These are phyloP conservation scores for Hydrotaea cyrtoneurina DNA, from an alignment of 2,888 invertebrate genomes.

Conservation along the genomic window DNA sequence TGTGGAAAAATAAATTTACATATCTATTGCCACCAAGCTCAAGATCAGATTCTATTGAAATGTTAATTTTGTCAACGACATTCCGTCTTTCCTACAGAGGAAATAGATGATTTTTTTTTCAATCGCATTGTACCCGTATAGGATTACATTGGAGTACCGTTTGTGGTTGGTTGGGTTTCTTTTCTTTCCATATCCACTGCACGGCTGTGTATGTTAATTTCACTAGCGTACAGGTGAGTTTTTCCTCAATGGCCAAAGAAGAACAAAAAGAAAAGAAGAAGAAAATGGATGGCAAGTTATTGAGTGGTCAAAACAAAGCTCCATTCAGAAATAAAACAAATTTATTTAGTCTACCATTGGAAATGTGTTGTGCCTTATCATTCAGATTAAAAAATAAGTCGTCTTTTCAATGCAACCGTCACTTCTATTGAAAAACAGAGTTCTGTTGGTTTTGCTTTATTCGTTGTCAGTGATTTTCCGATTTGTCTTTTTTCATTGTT, in stretches of 20 bases:
- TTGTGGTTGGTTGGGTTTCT: conserved; percentile 10
- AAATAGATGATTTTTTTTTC: conserved; percentile 13
- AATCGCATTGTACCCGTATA: not conserved
- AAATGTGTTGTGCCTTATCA: not conserved
- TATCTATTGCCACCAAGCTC: not conserved
- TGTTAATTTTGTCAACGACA: conserved; percentile 5
- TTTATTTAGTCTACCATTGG: conserved; percentile 20
- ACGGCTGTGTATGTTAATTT: conserved; percentile 26
- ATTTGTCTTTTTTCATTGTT: conserved; percentile 27
- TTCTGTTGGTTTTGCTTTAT: not conserved
- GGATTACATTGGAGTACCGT: conserved; percentile 47
- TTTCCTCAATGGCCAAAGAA: conserved; percentile 32
- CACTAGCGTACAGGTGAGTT: not conserved
- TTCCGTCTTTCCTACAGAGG: conserved; percentile 8
- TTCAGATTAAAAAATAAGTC: not conserved
- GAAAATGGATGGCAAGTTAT: conserved; percentile 15
- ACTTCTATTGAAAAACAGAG: not conserved
- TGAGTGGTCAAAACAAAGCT: conserved; percentile 39
- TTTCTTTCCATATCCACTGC: not conserved
- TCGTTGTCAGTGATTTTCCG: conserved; percentile 24
- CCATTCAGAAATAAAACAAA: conserved; percentile 20
- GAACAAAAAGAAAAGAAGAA: not conserved
- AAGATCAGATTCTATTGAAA: not conserved
- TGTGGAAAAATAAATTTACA: conserved; percentile 9
- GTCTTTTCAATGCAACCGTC: no score